A percentile compares a stretch with the other conserved stretches of the same genome.
These are phyloP conservation scores for Sphyrna mokarran DNA, from an alignment of 2,113 vertebrate species.

Conservation along the genomic window DNA sequence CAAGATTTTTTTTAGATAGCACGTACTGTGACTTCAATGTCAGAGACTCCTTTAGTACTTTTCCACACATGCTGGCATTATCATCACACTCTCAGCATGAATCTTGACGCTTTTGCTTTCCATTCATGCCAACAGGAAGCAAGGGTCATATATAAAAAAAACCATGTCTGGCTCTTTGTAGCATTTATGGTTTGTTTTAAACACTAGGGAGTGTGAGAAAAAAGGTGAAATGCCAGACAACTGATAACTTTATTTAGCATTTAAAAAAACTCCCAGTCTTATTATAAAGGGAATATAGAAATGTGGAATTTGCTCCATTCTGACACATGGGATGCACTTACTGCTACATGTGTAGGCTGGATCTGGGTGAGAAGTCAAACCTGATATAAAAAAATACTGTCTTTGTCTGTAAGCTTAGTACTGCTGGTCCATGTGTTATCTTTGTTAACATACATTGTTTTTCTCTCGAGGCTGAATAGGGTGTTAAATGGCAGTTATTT, in stretches of 20 bases:
- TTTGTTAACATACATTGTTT: not conserved
- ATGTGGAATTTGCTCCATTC: not conserved
- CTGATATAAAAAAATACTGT: not conserved
- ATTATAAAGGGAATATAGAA: not conserved
- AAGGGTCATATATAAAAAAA: not conserved
- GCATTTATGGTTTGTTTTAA: not conserved
- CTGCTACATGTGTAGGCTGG: not conserved
- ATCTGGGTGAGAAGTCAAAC: not conserved
- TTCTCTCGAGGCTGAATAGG: not conserved
- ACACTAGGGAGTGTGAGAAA: not conserved
- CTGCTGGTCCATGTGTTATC: not conserved
- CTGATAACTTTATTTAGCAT: not conserved
- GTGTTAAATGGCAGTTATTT: not conserved
- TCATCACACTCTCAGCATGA: constrained; percentile 11
- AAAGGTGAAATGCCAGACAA: not conserved
- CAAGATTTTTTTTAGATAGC: not conserved
- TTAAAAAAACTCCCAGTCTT: not conserved
- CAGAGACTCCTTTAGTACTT: not conserved
- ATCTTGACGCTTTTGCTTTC: not conserved
- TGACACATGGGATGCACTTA: not conserved
- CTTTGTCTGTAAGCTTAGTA: no score
- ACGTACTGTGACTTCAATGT: not conserved
- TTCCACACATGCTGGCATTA: not conserved
- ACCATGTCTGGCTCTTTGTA: not conserved
- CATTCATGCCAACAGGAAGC: constrained; percentile 7